Evolutionary conservation across 2,113 vertebrate species (phyloP).

Genomic region (Tragelaphus strepsiceros): DNA sequence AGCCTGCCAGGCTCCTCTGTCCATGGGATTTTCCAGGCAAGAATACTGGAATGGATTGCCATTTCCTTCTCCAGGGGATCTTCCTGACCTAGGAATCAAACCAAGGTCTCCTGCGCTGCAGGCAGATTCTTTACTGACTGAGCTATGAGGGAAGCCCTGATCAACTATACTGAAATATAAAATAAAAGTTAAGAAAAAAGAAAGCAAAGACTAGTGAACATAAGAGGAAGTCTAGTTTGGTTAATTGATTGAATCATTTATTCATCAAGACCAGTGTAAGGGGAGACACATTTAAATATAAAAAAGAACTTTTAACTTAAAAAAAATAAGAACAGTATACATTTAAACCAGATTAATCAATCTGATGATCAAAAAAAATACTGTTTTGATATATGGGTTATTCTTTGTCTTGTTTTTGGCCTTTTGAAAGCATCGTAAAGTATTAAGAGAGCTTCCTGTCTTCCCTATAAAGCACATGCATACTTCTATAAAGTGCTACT

Average conservation of each 20-base stretch:
- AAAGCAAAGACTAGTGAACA: background rate
- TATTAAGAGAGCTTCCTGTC: background rate
- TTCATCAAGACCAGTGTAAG: background rate
- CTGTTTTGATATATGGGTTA: background rate
- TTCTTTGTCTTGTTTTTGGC: background rate
- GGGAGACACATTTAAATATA: background rate
- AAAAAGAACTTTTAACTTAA: background rate
- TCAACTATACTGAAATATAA: background rate
- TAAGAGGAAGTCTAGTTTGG: background rate
- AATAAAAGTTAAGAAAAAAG: background rate
- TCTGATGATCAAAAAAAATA: background rate
- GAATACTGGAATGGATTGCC: no score
- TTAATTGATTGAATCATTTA: background rate
- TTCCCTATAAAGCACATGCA: background rate
- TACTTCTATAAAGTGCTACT: background rate
- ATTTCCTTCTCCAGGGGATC: no score
- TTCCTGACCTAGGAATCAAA: no score
- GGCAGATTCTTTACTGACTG: no score
- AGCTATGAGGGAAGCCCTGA: background rate
- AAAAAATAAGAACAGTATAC: background rate
- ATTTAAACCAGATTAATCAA: background rate
- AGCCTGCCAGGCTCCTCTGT: no score
- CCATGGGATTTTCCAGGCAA: no score
- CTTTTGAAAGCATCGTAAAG: background rate
- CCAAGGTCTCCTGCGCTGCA: no score